Evolutionary conservation across 2,113 vertebrate genomes (phyloP), one percentile per base, ranked within the genome.

Genomic region (Bos javanicus): DNA sequence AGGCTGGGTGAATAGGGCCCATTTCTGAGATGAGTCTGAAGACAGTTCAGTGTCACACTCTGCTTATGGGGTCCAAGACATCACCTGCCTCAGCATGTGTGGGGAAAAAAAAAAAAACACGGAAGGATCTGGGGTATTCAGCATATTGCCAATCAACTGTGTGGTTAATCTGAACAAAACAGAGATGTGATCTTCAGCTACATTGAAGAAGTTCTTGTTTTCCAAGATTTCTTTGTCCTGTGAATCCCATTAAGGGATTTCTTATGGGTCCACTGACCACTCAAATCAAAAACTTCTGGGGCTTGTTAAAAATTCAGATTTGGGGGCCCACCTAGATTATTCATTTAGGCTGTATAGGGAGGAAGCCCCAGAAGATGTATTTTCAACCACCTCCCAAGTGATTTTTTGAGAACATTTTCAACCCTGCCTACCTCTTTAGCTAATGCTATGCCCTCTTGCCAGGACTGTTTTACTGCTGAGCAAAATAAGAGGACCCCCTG

Each of bases 221-320:
- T 87, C 21, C 0, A 4, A 26, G 17, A 59, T 87, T 82, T 43
- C 59, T 50, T n/a, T 80, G 81, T 56, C 57, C 46, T 9, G 1
- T 56, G 80, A 64, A 67, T 87, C 25, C 25, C 71, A 56, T 7
- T 87, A 64, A 71, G 25, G 50, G 74, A 57, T 23, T 80, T 96
- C 74, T 90, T 74, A 16, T 46, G 1, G 6, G 74, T 76, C 57
- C 56, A 78, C 48, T 85, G 87, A 59, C 33, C 39, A 43, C 12
- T 48, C 54, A 52, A 50, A 39, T 52, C 46, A 76, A 86, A 88
- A 94, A 26, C 10, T 33, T 62, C 56, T 48, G 83, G 64, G 48
- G 25, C n/a, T 64, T 94, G 15, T 76, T 83, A 81, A 88, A 87
- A 83, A 86, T 62, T 78, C 48, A 25, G 43, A 82, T 86, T 94